phyloP scores from a whole-genome alignment of 2,113 vertebrate species.

The Choloepus hoffmanni region DNA sequence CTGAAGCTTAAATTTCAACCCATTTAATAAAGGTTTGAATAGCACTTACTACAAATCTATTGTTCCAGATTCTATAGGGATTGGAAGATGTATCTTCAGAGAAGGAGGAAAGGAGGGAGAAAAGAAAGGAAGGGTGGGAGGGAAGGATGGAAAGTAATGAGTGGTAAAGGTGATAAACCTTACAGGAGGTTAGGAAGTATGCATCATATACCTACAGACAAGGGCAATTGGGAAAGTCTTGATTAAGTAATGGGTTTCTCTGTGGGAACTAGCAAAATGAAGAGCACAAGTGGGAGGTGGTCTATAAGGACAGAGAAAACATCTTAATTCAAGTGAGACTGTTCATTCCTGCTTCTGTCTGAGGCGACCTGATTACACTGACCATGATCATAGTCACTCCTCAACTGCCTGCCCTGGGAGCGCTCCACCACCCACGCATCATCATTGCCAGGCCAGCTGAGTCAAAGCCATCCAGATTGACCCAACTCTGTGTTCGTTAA shows the following conservation, averaged over 20 bases:
- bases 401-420: not conserved
- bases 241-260: not conserved
- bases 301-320: not conserved
- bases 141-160: not conserved
- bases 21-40: not conserved
- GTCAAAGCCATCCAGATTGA: not conserved
- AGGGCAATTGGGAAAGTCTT: not conserved
- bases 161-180: not conserved
- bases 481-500: not conserved
- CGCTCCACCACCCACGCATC: accelerated
- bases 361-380: not conserved
- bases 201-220: not conserved
- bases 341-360: not conserved
- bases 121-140: not conserved
- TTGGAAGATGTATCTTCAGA: not conserved
- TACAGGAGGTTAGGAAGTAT: not conserved
- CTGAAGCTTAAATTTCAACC: not conserved
- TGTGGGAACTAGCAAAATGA: not conserved
- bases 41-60: not conserved
- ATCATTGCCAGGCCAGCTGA: not conserved
- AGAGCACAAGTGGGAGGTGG: accelerated
- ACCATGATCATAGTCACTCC: not conserved
- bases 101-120: not conserved
- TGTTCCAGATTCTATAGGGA: not conserved
- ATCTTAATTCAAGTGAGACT: not conserved